Evolutionary conservation across 2,113 vertebrate genomes (phyloP).

Genomic region (Nipponia nippon): DNA sequence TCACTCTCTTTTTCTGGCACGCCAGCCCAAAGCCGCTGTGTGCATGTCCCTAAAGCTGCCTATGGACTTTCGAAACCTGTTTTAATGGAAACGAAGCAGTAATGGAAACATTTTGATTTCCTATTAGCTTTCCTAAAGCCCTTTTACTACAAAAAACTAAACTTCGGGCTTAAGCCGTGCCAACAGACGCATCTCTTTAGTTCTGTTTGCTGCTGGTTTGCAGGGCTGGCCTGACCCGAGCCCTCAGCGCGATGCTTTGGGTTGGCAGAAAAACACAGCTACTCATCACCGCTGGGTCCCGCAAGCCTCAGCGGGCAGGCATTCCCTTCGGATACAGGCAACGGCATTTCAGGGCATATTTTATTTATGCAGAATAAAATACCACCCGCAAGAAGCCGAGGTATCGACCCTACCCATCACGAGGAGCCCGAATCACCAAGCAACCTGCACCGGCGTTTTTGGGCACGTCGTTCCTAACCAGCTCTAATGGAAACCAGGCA

Average conservation of each 20-base stretch:
- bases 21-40: background rate
- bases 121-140: background rate
- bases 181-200: background rate
- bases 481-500: background rate
- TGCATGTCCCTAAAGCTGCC: background rate
- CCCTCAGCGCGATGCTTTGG: accelerated
- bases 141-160: background rate
- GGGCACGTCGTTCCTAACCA: background rate
- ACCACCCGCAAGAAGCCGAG: accelerated
- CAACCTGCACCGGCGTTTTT: accelerated
- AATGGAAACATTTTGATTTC: background rate
- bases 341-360: background rate
- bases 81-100: background rate
- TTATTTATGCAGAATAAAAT: background rate
- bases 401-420: accelerated
- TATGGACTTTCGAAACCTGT: background rate
- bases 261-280: background rate
- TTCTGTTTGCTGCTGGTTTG: background rate
- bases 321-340: accelerated
- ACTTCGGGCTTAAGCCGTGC: background rate
- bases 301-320: background rate
- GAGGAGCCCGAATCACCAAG: background rate
- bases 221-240: background rate
- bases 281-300: background rate
- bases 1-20: background rate